These are phyloP conservation scores for Eulemur rubriventer DNA, from an alignment of 2,797 vertebrate species.

Conservation along the genomic window DNA sequence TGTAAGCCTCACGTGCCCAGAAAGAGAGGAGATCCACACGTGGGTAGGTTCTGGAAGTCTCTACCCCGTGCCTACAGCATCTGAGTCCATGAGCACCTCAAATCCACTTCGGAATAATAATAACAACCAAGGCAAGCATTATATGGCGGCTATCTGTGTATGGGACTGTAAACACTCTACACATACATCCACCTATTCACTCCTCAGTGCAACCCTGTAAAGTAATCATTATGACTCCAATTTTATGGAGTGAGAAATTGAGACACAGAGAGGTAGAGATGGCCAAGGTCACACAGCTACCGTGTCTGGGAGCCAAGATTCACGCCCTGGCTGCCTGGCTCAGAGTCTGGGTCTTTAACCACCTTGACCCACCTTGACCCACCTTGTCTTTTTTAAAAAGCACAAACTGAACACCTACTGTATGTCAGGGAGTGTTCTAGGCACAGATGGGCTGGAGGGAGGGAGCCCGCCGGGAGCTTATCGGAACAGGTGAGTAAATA, in stretches of 20 bases:
- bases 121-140: neutral
- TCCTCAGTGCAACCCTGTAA: neutral
- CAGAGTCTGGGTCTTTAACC: neutral
- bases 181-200: no score
- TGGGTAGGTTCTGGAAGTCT: neutral
- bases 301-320: neutral
- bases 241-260: neutral
- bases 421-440: neutral
- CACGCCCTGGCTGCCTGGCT: neutral
- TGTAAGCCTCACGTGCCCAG: neutral
- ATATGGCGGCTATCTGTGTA: rapidly evolving
- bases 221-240: neutral
- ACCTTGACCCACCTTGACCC: no score
- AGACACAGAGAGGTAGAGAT: neutral
- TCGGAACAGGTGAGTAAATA: rapidly evolving
- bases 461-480: neutral
- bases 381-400: neutral
- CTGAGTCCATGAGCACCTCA: neutral
- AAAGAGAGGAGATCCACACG: neutral
- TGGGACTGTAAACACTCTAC: neutral
- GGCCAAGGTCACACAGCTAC: neutral
- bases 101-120: neutral
- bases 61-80: neutral
- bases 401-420: neutral
- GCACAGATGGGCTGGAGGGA: neutral